phyloP scores from a whole-genome alignment of 2,888 invertebrate genomes.

The Ichneumon xanthorius region DNA sequence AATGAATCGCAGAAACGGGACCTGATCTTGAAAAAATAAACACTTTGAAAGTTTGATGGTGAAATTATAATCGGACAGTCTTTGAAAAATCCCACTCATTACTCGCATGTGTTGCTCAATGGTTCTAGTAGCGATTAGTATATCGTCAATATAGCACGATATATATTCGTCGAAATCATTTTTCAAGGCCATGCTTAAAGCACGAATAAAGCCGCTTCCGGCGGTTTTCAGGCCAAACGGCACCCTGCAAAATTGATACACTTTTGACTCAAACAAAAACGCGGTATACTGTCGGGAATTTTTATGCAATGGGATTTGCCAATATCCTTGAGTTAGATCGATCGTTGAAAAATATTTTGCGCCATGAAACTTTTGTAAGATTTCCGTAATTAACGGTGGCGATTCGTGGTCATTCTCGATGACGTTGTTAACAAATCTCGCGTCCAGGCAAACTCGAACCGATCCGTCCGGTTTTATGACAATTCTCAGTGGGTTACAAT shows the following conservation, averaged over 20 bases:
- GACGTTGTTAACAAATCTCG: conserved; percentile 31
- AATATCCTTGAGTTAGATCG: conserved; percentile 20
- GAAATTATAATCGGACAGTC: conserved; percentile 62
- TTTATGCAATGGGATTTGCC: conserved; percentile 47
- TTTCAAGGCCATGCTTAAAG: conserved; percentile 52
- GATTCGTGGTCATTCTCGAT: conserved; percentile 42
- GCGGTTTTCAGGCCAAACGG: conserved; percentile 79
- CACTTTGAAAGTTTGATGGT: conserved; percentile 74
- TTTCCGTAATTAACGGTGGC: conserved; percentile 27
- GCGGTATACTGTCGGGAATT: conserved; percentile 68
- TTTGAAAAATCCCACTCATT: conserved; percentile 34
- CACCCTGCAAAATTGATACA: conserved; percentile 75
- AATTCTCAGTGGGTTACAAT: conserved; percentile 36
- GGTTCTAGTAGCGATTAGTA: conserved; percentile 66
- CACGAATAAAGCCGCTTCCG: conserved; percentile 70
- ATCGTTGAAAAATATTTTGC: conserved; percentile 8
- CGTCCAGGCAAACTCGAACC: conserved; percentile 19
- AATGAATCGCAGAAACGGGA: conserved; percentile 56
- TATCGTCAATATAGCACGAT: conserved; percentile 25
- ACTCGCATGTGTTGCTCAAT: conserved; percentile 69
- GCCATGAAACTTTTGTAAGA: conserved; percentile 18
- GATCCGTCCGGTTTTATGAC: conserved; percentile 16
- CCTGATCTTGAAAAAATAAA: conserved; percentile 63
- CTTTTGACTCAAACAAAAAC: conserved; percentile 66
- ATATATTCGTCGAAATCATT: conserved; percentile 10